Evolutionary conservation across 2,113 vertebrate species (phyloP).

Genomic region (Syngnathoides biaculeatus): DNA sequence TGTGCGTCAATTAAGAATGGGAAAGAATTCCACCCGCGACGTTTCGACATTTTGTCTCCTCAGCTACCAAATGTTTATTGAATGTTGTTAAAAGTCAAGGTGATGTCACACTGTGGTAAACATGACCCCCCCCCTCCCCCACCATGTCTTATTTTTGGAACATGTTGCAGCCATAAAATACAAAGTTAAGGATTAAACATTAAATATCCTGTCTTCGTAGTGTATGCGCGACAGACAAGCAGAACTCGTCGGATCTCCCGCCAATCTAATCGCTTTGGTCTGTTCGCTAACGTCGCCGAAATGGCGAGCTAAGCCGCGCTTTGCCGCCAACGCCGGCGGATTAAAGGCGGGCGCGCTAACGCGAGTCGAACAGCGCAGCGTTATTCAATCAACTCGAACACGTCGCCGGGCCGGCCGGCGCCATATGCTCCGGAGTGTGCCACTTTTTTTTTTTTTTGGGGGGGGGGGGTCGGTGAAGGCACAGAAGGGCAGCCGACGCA

Average conservation of each 20-base stretch:
- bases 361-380: constrained; percentile 61
- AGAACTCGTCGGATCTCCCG: constrained; percentile 68
- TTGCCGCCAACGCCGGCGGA: constrained; percentile 49
- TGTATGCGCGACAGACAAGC: background rate
- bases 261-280: constrained; percentile 69
- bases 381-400: constrained; percentile 66
- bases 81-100: too few species aligned
- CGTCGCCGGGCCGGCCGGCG: constrained; percentile 14
- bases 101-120: too few species aligned
- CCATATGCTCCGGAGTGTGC: constrained; percentile 49
- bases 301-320: constrained; percentile 41
- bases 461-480: background rate
- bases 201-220: too few species aligned
- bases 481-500: background rate
- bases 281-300: constrained; percentile 55
- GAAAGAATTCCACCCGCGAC: too few species aligned
- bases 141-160: too few species aligned
- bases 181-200: too few species aligned
- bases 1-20: too few species aligned
- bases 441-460: too few species aligned
- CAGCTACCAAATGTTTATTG: too few species aligned
- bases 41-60: too few species aligned
- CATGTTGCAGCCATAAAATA: too few species aligned
- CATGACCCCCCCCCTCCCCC: too few species aligned
- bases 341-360: constrained; percentile 52